Percentiles rank a stretch among this genome's conserved stretches.
Evolutionary conservation across 2,888 invertebrate species (phyloP).

Genomic region (Apamea monoglypha): DNA sequence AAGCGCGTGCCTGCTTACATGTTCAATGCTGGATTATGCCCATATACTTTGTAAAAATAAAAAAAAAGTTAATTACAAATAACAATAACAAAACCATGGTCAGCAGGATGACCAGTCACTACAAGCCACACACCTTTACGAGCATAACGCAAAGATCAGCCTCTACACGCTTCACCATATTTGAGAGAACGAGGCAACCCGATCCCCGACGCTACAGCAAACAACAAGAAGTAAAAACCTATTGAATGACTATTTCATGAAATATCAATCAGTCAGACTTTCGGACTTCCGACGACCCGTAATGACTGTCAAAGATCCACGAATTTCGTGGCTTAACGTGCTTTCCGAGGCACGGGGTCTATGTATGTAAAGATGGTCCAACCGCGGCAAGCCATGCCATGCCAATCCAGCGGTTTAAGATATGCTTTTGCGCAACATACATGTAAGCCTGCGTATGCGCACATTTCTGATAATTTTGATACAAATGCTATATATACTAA

Average conservation of each 20-base stretch:
- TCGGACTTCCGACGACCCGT: neutral
- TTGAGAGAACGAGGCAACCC: neutral
- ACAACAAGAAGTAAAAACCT: neutral
- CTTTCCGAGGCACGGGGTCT: neutral
- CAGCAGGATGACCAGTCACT: neutral
- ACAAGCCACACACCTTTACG: neutral
- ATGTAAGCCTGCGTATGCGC: slow-evolving; percentile 24
- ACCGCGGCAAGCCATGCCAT: neutral
- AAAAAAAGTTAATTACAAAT: neutral
- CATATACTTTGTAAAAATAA: neutral
- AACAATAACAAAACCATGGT: neutral
- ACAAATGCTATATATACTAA: neutral
- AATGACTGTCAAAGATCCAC: neutral
- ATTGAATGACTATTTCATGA: neutral
- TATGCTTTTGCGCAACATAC: neutral
- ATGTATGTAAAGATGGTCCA: neutral
- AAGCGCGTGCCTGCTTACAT: neutral
- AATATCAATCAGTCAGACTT: neutral
- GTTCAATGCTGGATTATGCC: neutral
- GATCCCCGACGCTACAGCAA: neutral
- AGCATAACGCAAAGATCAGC: neutral
- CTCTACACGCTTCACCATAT: neutral
- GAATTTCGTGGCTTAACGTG: neutral
- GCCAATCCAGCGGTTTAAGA: too few species aligned
- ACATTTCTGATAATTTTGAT: neutral